Percentiles rank a stretch among this genome's conserved stretches.
Conservation (phyloP, 2,888 invertebrate species). For the Deroplatys truncata region DNA sequence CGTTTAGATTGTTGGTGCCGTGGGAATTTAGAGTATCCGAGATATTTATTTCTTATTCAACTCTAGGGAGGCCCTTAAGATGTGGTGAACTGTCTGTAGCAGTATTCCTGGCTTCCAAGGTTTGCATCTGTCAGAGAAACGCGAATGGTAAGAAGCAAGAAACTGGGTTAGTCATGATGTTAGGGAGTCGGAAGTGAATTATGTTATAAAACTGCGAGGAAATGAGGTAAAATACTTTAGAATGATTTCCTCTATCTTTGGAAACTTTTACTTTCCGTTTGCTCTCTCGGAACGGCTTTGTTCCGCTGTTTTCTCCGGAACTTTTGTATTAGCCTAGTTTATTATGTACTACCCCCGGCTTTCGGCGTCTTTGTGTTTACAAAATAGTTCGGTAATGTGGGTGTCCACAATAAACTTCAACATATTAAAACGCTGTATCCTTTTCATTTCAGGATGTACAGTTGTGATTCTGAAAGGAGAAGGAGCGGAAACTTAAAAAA, state of each 20-base stretch:
- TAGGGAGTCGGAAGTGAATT: not conserved
- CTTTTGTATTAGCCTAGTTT: not conserved
- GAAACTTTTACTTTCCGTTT: not conserved
- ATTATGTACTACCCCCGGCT: not conserved
- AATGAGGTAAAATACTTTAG: not conserved
- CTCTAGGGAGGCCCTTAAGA: not conserved
- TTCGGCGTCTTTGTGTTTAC: not conserved
- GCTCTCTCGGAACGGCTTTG: not conserved
- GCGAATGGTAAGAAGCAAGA: not conserved
- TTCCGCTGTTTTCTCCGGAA: not conserved
- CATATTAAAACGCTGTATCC: too few relatives aligned
- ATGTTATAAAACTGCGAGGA: not conserved
- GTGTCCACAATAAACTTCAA: too few relatives aligned
- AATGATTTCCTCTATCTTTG: not conserved
- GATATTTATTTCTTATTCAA: not conserved
- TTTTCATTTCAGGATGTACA: too few relatives aligned
- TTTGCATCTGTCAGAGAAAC: too few relatives aligned
- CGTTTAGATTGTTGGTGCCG: not conserved
- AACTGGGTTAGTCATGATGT: not conserved
- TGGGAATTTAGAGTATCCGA: not conserved
- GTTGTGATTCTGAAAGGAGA: too few relatives aligned
- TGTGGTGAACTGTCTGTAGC: too few relatives aligned
- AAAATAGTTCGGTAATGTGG: too few relatives aligned
- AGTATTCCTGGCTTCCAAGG: too few relatives aligned
- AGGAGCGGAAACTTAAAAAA: too few relatives aligned